Evolutionary conservation across 2,888 invertebrate genomes (phyloP).

Genomic region (Rotaria macrura): DNA sequence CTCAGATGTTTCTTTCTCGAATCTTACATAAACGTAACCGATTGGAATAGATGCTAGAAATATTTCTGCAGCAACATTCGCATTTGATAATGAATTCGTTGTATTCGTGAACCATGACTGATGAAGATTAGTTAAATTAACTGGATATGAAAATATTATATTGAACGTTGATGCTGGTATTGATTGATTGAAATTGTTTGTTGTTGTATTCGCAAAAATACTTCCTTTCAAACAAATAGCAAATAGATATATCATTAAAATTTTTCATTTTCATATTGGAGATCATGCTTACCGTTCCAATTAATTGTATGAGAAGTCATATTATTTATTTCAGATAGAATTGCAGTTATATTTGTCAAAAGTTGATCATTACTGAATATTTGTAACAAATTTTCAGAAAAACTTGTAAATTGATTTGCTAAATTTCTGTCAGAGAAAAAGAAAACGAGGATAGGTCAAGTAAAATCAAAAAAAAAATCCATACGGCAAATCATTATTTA

Average conservation of each 20-base stretch:
- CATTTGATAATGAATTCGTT: background rate
- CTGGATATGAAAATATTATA: background rate
- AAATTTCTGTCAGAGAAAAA: background rate
- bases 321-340: background rate
- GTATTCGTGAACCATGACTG: background rate
- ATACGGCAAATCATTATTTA: background rate
- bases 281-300: background rate
- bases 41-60: background rate
- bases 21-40: background rate
- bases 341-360: background rate
- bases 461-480: no score
- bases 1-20: background rate
- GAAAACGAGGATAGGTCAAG: background rate
- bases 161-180: background rate
- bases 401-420: background rate
- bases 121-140: background rate
- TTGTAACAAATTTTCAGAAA: background rate
- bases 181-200: background rate
- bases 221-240: background rate
- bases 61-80: background rate
- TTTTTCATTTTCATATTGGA: background rate
- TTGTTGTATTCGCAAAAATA: background rate
- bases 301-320: background rate
- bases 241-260: background rate
- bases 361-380: background rate